Conservation (phyloP, 2,113 vertebrate species). For the Bolborhynchus lineola region DNA sequence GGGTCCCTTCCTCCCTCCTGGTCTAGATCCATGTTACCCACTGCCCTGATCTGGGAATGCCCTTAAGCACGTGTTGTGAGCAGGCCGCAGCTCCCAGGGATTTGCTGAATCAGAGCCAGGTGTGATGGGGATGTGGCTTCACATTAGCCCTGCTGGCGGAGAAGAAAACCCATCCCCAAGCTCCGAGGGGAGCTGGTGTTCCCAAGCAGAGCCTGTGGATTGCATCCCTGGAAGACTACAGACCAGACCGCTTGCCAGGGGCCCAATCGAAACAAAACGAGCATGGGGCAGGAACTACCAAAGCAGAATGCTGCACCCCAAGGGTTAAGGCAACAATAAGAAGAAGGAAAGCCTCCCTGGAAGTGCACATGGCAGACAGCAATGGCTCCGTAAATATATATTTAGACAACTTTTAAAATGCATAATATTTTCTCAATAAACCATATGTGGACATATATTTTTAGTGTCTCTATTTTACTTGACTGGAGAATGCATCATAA, state of each 20-base stretch:
- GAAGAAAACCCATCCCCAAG: not conserved
- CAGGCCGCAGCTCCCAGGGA: not conserved
- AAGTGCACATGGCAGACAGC: conserved; percentile 19
- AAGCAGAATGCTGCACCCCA: not conserved
- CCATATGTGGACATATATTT: conserved; percentile 66
- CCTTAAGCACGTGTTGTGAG: not conserved
- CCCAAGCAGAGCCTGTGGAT: not conserved
- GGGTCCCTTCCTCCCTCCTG: not conserved
- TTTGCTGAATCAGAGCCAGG: not conserved
- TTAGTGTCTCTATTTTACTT: conserved; percentile 63
- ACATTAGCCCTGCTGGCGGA: fast-evolving
- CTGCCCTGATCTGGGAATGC: not conserved
- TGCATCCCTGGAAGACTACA: no score
- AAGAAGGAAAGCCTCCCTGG: conserved; percentile 12
- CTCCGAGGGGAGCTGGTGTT: not conserved
- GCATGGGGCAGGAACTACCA: not conserved
- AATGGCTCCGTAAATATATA: conserved; percentile 53
- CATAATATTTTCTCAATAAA: conserved; percentile 72
- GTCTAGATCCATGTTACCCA: not conserved
- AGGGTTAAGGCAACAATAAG: not conserved
- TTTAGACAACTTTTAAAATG: conserved; percentile 68
- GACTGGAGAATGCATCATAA: conserved; percentile 50
- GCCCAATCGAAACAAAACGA: not conserved
- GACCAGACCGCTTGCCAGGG: not conserved
- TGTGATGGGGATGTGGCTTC: fast-evolving